Base-by-base conservation (phyloP, 2,888 invertebrate species). In the Dolomedes plantarius region DNA sequence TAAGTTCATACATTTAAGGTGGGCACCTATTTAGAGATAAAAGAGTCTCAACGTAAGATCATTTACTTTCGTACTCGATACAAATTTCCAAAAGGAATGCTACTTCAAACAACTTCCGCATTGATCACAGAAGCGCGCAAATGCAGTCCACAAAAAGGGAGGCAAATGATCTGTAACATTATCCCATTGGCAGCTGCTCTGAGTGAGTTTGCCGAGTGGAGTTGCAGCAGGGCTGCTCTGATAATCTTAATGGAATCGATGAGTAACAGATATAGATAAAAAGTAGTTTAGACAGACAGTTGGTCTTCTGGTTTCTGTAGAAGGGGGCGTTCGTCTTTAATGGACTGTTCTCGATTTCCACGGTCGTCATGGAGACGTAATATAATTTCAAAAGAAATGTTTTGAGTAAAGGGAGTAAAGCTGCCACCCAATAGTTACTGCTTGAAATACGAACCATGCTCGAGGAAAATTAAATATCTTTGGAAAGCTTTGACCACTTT, bases 311-410 rank as follows among this genome's bases (percentile, higher is more conserved):
- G 75, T 74, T 82, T 82, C 23, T 56, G 82, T 82, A 75, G 68
- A 82, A 82, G 74, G 64, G 75, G 46, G 75, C 36, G 64, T 41
- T 46, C 46, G 31, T 36, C 82, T 75, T 74, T 82, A 82, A 82
- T 82, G 82, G 82, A 82, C 69, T 82, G 82, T 71, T 69, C 67
- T 69, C 82, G 69, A 75, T 82, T 82, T 75, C 68, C 75, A 71
- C 39, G 27, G 81, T 82, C 82, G 75, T 69, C 32, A 82, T 82
- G 56, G 56, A 23, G 6, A 56, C 56, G 2, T 56, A 56, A 56
- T 56, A 56, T 56, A 23, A 23, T 56, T 56, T 19, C 19, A 23
- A 23, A 56, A 56, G 56, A 23, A 16, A 9, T 16, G 11, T n/a
- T 16, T 46, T 46, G 46, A 16, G 11, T 7, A 46, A 46, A 46